These are phyloP conservation scores for Myripristis murdjan DNA, from an alignment of 2,797 vertebrate species.

Conservation along the genomic window DNA sequence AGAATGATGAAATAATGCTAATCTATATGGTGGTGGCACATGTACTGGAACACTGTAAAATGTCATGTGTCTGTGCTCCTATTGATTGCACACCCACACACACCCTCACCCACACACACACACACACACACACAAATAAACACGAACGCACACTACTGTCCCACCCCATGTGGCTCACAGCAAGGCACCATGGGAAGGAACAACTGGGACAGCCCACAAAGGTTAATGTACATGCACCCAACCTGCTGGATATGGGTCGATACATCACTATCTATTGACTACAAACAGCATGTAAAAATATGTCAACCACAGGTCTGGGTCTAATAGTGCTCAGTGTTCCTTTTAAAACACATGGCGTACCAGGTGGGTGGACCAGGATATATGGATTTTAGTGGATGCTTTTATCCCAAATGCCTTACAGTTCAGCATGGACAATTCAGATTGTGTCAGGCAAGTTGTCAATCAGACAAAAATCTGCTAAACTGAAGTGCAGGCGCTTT, in stretches of 20 bases:
- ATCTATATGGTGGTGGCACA: constrained; percentile 9
- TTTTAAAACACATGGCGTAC: not conserved
- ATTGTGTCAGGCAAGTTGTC: not conserved
- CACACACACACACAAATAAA: not conserved
- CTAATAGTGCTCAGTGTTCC: not conserved
- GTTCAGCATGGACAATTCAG: not conserved
- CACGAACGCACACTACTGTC: constrained; percentile 2
- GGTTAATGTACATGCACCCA: constrained; percentile 53
- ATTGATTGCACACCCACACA: constrained; percentile 47
- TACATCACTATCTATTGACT: constrained; percentile 44
- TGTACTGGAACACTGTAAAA: constrained; percentile 50
- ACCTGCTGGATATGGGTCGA: constrained; percentile 50
- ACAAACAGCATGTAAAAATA: constrained; percentile 15
- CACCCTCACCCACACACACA: not conserved
- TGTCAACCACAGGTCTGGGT: constrained; percentile 13
- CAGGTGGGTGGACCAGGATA: not conserved
- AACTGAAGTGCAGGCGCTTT: too few relatives aligned
- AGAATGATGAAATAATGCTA: constrained; percentile 29
- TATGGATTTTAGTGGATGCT: too few relatives aligned
- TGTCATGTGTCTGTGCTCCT: constrained; percentile 48
- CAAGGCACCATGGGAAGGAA: constrained; percentile 56
- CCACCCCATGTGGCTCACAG: constrained; percentile 14
- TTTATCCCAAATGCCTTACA: too few relatives aligned
- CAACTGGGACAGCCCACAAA: constrained; percentile 32
- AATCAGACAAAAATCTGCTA: not conserved